Percentiles rank a stretch among this genome's conserved stretches.
Conservation (phyloP, 2,797 vertebrate genomes). For the Tragopan temminckii region DNA sequence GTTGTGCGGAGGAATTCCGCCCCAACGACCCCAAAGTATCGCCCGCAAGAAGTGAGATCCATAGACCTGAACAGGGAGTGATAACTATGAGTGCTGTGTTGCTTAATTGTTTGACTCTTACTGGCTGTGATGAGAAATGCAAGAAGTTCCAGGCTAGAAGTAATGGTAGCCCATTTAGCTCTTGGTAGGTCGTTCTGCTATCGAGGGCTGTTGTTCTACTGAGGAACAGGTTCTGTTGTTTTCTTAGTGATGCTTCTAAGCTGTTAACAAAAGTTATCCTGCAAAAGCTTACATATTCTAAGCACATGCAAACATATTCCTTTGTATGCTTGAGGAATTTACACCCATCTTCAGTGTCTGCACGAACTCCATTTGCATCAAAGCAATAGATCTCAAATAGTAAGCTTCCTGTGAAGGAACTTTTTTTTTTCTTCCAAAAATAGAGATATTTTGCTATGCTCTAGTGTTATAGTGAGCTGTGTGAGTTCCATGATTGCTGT, state of each 20-base stretch:
- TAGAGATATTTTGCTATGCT: not conserved
- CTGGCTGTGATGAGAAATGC: not conserved
- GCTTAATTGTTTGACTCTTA: not conserved
- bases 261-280: not conserved
- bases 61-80: not conserved
- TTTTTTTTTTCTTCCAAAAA: not conserved
- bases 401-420: not conserved
- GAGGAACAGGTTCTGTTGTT: not conserved
- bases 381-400: not conserved
- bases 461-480: not conserved
- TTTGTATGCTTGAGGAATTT: not conserved
- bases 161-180: not conserved
- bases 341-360: not conserved
- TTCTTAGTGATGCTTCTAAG: not conserved
- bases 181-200: not conserved
- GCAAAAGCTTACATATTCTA: not conserved
- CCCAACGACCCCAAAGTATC: fast-evolving
- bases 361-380: not conserved
- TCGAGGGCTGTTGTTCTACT: not conserved
- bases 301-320: fast-evolving
- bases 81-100: not conserved
- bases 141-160: not conserved
- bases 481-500: fast-evolving
- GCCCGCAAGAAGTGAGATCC: not conserved
- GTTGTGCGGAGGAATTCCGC: not conserved